These are phyloP conservation scores for Nerophis ophidion DNA, from an alignment of 2,113 vertebrate genomes.

Conservation along the genomic window DNA sequence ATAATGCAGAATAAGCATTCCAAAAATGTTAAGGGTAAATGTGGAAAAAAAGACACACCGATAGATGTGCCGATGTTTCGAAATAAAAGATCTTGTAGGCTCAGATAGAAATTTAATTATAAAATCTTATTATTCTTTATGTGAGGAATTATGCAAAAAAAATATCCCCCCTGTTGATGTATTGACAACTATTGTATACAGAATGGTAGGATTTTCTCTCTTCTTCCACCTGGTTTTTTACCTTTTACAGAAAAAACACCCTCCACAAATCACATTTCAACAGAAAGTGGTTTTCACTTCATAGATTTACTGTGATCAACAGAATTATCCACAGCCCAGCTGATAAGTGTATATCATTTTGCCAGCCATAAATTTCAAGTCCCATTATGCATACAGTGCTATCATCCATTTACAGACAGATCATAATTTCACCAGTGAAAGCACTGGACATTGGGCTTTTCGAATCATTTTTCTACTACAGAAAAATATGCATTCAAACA, in stretches of 20 bases:
- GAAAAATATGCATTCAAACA: constrained; percentile 52
- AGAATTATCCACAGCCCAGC: constrained; percentile 5
- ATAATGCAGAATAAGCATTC: too few relatives aligned
- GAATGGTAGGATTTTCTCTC: too few relatives aligned
- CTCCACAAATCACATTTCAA: too few relatives aligned
- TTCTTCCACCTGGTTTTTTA: too few relatives aligned
- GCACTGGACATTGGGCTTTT: constrained; percentile 41
- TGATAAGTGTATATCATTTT: constrained; percentile 29
- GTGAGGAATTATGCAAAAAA: not conserved
- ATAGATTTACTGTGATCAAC: too few relatives aligned
- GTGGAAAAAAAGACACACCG: not conserved
- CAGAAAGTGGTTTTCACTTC: too few relatives aligned
- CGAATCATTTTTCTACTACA: constrained; percentile 36
- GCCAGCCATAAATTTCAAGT: constrained; percentile 38
- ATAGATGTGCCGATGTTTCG: not conserved
- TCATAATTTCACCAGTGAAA: constrained; percentile 30
- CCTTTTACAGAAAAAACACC: too few relatives aligned
- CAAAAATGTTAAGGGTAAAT: not conserved
- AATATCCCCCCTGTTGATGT: not conserved
- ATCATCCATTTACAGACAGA: constrained; percentile 42
- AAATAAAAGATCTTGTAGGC: not conserved
- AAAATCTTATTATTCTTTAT: not conserved
- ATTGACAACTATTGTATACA: too few relatives aligned
- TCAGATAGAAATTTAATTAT: not conserved
- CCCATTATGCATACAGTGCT: constrained; percentile 24